Percentiles rank a stretch among this genome's conserved stretches.
These are phyloP conservation scores for Phoronis australis DNA, from an alignment of 2,888 invertebrate genomes.

Conservation along the genomic window DNA sequence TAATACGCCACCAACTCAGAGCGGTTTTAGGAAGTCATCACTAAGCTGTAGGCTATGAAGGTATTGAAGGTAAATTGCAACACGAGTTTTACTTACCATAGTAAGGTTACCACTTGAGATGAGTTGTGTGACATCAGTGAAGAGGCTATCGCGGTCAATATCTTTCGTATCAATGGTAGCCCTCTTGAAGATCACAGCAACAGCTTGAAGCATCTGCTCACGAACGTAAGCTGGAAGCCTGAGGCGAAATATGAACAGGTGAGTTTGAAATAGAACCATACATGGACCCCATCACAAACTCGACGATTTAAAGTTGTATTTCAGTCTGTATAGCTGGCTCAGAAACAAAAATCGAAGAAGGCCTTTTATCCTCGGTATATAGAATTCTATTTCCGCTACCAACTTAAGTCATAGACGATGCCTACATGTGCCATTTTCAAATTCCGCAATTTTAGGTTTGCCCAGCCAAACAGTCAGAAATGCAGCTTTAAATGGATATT, in stretches of 20 bases:
- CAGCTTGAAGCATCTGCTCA: constrained; percentile 64
- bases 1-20: no score
- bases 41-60: no score
- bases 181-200: constrained; percentile 83
- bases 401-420: no score
- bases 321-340: neutral
- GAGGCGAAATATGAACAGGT: constrained; percentile 4
- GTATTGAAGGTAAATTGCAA: no score
- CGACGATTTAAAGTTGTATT: neutral
- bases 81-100: no score
- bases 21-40: no score
- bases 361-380: no score
- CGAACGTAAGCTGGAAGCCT: constrained; percentile 68
- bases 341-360: neutral
- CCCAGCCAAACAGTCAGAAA: no score
- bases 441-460: no score
- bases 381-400: no score
- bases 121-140: constrained; percentile 63
- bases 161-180: constrained; percentile 66
- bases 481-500: no score
- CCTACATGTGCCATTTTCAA: no score
- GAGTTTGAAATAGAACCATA: neutral
- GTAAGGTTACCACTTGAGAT: constrained; percentile 65
- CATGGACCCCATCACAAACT: neutral
- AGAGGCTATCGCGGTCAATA: constrained; percentile 62